phyloP scores from a whole-genome alignment of 2,888 invertebrate genomes.

The Oscheius sp. region DNA sequence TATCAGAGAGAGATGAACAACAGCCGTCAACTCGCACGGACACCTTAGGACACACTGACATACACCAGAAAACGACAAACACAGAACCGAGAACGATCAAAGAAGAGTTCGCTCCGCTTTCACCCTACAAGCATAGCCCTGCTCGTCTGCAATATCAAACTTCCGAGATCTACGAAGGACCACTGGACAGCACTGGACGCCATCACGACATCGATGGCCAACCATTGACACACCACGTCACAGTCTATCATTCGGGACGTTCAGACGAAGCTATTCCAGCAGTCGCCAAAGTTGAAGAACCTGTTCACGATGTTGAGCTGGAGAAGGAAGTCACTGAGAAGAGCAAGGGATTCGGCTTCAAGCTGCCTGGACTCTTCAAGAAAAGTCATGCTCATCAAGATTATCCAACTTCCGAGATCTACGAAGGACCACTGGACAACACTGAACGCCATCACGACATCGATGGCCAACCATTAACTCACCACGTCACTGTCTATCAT shows the following conservation, averaged over 20 bases:
- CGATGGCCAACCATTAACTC: conserved; percentile 42
- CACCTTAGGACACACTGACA: conserved; percentile 41
- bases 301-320: background rate
- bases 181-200: conserved; percentile 35
- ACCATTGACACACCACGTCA: conserved; percentile 44
- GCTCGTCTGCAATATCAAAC: conserved; percentile 50
- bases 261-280: conserved; percentile 25
- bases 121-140: conserved; percentile 44
- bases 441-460: conserved; percentile 35
- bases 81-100: background rate
- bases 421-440: conserved; percentile 43
- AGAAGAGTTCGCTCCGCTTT: too few species aligned
- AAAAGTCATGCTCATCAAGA: conserved; percentile 36
- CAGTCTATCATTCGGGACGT: conserved; percentile 43
- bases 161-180: conserved; percentile 41
- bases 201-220: conserved; percentile 37
- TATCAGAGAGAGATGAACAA: conserved; percentile 8
- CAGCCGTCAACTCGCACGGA: conserved; percentile 17
- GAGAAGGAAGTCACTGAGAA: conserved; percentile 4
- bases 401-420: conserved; percentile 41
- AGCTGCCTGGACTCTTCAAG: conserved; percentile 41
- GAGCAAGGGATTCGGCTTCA: conserved; percentile 21
- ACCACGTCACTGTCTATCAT: conserved; percentile 43
- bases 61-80: background rate
- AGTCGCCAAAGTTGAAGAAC: background rate